Evolutionary conservation across 2,888 invertebrate genomes (phyloP), one percentile per base, ranked within the genome.

Genomic region (Esperia sulphurella): DNA sequence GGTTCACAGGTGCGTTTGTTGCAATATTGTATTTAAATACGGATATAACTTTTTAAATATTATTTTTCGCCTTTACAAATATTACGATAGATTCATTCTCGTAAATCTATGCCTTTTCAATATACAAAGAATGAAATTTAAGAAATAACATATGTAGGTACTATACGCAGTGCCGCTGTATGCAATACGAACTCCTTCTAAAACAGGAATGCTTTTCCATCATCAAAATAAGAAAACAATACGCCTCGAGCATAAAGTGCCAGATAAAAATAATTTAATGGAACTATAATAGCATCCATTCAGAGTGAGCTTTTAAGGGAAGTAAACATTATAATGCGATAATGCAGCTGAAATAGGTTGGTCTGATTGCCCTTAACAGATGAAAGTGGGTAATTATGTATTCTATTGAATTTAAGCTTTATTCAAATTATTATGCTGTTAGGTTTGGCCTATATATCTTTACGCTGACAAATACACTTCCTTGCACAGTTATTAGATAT

Each of bases 191-290:
- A 4, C 31, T 8, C 21, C 21, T 21, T n/a, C 2, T 21, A 21
- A 21, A 21, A 21, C 21, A 21, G 21, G 21, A 21, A 21, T 21
- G 21, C 29, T 29, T 21, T 29, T 1, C 10, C 9, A n/a, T 13
- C 30, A 29, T 42, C 29, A 8, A 68, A 60, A 60, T 50, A 35
- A 44, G 51, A 46, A 52, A 60, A 66, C 61, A 63, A 63, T 62
- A 59, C 52, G 57, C 49, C 55, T 49, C 50, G 41, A 49, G 55
- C 41, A 45, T 30, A 1, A 38, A 46, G 44, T 44, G 29, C 35
- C 29, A 44, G 29, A 45, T 45, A 45, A 45, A 45, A 45, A 45
- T 45, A 45, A 45, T 45, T 45, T 39, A 45, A 45, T 39, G 45
- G 13, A 12, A 37, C 9, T 38, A 8, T 44, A 44, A 44, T 38